phyloP scores from a whole-genome alignment of 2,797 vertebrate species.

The Sebastes oblongus region DNA sequence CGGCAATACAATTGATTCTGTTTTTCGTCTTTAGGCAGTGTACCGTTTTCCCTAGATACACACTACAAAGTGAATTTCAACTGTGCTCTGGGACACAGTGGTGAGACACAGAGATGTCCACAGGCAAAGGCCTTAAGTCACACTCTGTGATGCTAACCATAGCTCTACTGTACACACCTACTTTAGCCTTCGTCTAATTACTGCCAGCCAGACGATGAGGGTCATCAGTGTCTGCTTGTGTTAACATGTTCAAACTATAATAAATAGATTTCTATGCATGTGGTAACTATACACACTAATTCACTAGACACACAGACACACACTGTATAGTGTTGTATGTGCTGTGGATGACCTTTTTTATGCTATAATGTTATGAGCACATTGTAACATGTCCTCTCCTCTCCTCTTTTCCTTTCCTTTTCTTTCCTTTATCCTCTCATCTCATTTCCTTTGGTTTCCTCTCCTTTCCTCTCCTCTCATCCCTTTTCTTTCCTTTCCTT shows the following conservation, averaged over 20 bases:
- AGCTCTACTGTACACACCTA: slow-evolving; percentile 37
- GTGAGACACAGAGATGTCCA: slow-evolving; percentile 75
- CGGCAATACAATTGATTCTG: slow-evolving; percentile 70
- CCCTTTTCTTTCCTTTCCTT: slow-evolving; percentile 3
- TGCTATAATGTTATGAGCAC: not conserved
- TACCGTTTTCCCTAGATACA: slow-evolving; percentile 72
- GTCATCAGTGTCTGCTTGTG: slow-evolving; percentile 27
- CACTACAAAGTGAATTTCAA: slow-evolving; percentile 82
- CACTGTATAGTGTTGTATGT: not conserved
- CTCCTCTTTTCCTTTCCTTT: slow-evolving; percentile 11
- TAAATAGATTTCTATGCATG: not conserved
- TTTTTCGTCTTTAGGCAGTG: slow-evolving; percentile 73
- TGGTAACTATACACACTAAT: not conserved
- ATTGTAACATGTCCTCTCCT: slow-evolving; percentile 11
- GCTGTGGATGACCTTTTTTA: not conserved
- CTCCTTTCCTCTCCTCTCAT: not conserved
- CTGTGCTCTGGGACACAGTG: slow-evolving; percentile 73
- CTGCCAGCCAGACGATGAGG: slow-evolving; percentile 37
- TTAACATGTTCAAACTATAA: slow-evolving; percentile 23
- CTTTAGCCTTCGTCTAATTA: slow-evolving; percentile 55
- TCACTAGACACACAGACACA: not conserved
- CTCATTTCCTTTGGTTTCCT: too few relatives aligned
- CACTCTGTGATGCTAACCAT: slow-evolving; percentile 57
- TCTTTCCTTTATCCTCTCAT: slow-evolving; percentile 45
- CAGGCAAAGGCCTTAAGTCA: slow-evolving; percentile 70